phyloP scores from a whole-genome alignment of 2,113 vertebrate species.

The Pseudorhombus dupliciocellatus region DNA sequence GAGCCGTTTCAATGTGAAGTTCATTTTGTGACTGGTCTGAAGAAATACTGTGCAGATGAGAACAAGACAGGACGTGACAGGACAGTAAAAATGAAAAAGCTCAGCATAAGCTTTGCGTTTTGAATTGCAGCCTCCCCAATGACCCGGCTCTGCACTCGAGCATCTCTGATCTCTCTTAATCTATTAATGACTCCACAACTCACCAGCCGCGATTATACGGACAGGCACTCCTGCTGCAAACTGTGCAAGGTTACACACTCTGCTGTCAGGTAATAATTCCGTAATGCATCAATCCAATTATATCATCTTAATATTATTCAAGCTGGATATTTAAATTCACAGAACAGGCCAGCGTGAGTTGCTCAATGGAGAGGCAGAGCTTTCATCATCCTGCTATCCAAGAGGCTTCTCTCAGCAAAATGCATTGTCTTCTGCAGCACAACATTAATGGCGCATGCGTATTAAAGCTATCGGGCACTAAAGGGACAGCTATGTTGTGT shows the following conservation, averaged over 20 bases:
- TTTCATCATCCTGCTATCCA: background rate
- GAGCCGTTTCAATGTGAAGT: slow-evolving; percentile 1
- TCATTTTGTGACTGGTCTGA: slow-evolving; percentile 1
- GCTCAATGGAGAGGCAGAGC: background rate
- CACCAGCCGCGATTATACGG: slow-evolving; percentile 67
- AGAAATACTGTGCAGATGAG: background rate
- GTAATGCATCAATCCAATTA: slow-evolving; percentile 60
- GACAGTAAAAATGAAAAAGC: slow-evolving; percentile 35
- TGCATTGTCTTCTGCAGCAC: slow-evolving; percentile 30
- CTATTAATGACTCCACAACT: slow-evolving; percentile 74
- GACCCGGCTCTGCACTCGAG: slow-evolving; percentile 65
- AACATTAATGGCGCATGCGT: slow-evolving; percentile 51
- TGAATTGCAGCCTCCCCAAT: slow-evolving; percentile 71
- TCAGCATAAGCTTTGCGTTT: slow-evolving; percentile 35
- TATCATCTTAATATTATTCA: slow-evolving; percentile 47
- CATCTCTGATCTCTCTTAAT: slow-evolving; percentile 68
- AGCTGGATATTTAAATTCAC: slow-evolving; percentile 34
- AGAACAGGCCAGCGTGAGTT: background rate
- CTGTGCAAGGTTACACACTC: slow-evolving; percentile 38
- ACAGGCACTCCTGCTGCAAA: slow-evolving; percentile 57
- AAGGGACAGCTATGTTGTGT: slow-evolving; percentile 61
- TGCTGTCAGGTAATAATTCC: slow-evolving; percentile 43
- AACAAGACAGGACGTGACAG: slow-evolving; percentile 1
- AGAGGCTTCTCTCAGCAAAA: slow-evolving; percentile 11
- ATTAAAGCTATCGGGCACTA: slow-evolving; percentile 52